Conservation (phyloP, 2,113 vertebrate genomes). For the Dicrurus megarhynchus region DNA sequence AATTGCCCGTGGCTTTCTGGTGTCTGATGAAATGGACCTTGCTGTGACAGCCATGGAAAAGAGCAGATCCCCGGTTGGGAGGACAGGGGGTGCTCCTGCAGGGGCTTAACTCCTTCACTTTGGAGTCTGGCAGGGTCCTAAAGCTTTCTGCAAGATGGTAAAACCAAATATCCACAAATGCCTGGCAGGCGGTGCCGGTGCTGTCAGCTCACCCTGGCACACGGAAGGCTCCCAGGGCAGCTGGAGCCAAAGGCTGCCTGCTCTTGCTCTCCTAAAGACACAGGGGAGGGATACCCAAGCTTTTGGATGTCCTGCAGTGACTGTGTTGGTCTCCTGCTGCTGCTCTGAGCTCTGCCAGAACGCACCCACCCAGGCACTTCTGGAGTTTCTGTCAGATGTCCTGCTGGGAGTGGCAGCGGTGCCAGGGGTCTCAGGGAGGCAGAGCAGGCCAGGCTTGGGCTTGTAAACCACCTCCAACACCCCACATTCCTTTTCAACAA, state of each 20-base stretch:
- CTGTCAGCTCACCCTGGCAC: background rate
- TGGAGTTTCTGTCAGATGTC: background rate
- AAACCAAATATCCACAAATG: background rate
- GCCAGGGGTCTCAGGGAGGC: no score
- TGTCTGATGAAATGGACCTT: background rate
- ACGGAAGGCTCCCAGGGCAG: background rate
- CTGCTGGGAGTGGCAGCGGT: rapidly evolving
- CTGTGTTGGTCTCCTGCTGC: background rate
- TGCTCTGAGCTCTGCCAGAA: background rate
- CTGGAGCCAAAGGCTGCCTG: background rate
- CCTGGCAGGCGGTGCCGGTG: background rate
- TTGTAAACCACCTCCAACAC: rapidly evolving
- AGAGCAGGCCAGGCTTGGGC: no score
- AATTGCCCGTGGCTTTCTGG: background rate
- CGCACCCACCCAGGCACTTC: rapidly evolving
- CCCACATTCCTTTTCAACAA: background rate
- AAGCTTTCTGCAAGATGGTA: background rate
- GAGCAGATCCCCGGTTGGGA: background rate
- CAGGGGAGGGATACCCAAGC: rapidly evolving
- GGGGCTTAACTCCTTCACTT: background rate
- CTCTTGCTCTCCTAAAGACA: background rate
- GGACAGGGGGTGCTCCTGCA: background rate
- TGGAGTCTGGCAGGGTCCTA: background rate
- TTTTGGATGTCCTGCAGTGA: rapidly evolving
- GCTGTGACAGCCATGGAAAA: background rate